These are phyloP conservation scores for Toxotes chatareus DNA, from an alignment of 2,113 vertebrate species.

Conservation along the genomic window DNA sequence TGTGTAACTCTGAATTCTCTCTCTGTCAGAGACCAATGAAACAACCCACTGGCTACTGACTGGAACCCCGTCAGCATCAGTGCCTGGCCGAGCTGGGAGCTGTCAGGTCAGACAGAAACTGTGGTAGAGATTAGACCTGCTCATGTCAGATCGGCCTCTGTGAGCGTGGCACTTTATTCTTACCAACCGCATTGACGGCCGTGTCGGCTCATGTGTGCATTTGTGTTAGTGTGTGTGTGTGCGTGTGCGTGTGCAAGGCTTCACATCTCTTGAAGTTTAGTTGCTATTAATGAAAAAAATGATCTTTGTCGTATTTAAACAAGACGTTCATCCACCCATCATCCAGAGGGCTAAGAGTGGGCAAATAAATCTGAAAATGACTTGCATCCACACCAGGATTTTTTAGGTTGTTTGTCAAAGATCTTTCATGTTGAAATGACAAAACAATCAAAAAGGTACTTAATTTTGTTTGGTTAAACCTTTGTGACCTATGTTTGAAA, in stretches of 20 bases:
- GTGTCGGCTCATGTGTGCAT: slow-evolving; percentile 10
- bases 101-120: slow-evolving; percentile 46
- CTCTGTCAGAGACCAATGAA: slow-evolving; percentile 64
- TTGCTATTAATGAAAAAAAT: not conserved
- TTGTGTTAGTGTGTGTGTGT: slow-evolving; percentile 18
- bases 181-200: slow-evolving; percentile 8
- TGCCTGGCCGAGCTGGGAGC: slow-evolving; percentile 49
- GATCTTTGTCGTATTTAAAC: not conserved
- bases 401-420: not conserved
- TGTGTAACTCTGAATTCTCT: slow-evolving; percentile 48
- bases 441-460: not conserved
- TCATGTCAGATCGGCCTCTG: slow-evolving; percentile 46
- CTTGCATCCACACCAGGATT: not conserved
- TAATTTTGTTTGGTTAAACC: not conserved
- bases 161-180: slow-evolving; percentile 24
- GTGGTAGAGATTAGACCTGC: slow-evolving; percentile 43
- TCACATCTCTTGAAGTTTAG: not conserved
- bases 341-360: not conserved
- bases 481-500: not conserved
- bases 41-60: slow-evolving; percentile 39
- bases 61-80: slow-evolving; percentile 48
- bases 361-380: not conserved
- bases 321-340: not conserved
- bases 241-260: not conserved
- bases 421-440: not conserved